These are phyloP conservation scores for Drosophila mojavensis DNA, from an alignment of 1,140 invertebrate genomes.

Conservation along the genomic window DNA sequence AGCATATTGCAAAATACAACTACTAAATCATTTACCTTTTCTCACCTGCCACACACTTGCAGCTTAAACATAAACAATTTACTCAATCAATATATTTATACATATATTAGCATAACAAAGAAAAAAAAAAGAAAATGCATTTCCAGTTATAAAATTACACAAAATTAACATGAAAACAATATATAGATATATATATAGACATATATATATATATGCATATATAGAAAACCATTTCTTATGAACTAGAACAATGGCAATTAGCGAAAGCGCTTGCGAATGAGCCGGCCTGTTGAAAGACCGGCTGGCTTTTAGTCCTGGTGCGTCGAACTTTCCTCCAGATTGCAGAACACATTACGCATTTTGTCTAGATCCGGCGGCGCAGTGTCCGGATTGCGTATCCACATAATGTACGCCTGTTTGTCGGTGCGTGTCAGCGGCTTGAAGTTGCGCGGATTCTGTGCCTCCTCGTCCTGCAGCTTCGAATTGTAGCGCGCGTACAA, in stretches of 20 bases:
- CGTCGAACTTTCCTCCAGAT: conserved; percentile 69
- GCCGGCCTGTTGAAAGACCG: conserved; percentile 17
- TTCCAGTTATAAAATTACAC: conserved; percentile 51
- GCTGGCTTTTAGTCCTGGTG: conserved; percentile 67
- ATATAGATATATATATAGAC: conserved; percentile 15
- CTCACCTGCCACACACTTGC: neutral
- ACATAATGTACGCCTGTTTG: conserved; percentile 80
- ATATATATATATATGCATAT: conserved; percentile 13
- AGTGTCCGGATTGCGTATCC: conserved; percentile 80
- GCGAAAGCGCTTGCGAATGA: conserved; percentile 17
- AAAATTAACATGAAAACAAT: conserved; percentile 57
- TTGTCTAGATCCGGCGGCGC: conserved; percentile 79
- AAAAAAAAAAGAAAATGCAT: conserved; percentile 59
- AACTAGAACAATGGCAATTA: conserved; percentile 64
- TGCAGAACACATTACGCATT: conserved; percentile 81
- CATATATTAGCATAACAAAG: conserved; percentile 66
- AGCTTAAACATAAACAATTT: neutral
- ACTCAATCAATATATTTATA: conserved; percentile 38
- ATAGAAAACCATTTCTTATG: conserved; percentile 33
- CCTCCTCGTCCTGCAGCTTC: conserved; percentile 76
- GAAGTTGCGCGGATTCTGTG: conserved; percentile 77
- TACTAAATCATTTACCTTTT: neutral
- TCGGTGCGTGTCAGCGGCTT: conserved; percentile 79
- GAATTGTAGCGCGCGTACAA: conserved; percentile 80
- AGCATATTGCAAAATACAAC: neutral